Evolutionary conservation across 2,888 invertebrate genomes (phyloP), one percentile per base, ranked within the genome.

Genomic region (Euclidia mi): DNA sequence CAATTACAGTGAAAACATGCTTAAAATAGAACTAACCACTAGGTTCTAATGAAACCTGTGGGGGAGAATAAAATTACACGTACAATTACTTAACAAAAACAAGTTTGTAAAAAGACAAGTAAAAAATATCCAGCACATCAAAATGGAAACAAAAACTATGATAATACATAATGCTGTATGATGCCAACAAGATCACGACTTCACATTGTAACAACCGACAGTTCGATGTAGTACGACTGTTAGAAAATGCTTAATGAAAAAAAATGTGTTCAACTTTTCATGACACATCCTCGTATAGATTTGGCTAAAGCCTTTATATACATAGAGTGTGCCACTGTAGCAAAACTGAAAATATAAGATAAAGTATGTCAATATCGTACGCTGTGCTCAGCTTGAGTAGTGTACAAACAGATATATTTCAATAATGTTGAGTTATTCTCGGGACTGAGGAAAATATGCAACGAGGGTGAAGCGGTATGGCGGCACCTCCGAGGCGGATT

Each of bases 391-490:
- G 42, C 18, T 40, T 20, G 28, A 32, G 35, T 45, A 47, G 44
- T 43, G 12, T 40, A 62, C 61, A 69, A 59, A 65, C 46, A 63
- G 53, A 65, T 71, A 70, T 66, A 74, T 79, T 79, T 65, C 42
- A 67, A 67, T 75, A 77, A 73, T 69, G 65, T 40, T 57, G 48
- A 71, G 66, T 74, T 76, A 79, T 79, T 78, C 72, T 72, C 61
- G 75, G 79, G 79, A 79, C 78, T 77, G 73, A 80, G 81, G 78
- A 84, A 87, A 87, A 89, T 85, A 88, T 88, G 84, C 81, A 84
- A 81, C 80, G 79, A 85, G 83, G 81, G 83, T 80, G 83, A 84
- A 78, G 82, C 81, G 34, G 44, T 45, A 38, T 29, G 65, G 79
- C 71, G 73, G 79, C 74, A 70, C 63, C 78, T 76, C 74, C 81